Base-by-base conservation (phyloP, 2,888 invertebrate genomes). In the Dilophus febrilis region DNA sequence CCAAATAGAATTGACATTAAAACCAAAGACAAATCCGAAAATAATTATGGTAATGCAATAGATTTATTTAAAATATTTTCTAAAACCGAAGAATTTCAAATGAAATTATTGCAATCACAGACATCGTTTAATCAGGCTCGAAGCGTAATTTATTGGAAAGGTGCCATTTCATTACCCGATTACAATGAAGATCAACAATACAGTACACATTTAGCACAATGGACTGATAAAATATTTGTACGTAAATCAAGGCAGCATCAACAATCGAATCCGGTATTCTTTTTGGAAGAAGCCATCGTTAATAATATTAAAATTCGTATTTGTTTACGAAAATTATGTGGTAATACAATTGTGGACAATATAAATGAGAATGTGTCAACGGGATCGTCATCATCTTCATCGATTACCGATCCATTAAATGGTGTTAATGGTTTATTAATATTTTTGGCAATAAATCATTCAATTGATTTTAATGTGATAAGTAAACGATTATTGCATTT, bases 91-190 rank as follows among this genome's bases (percentile, higher is more conserved):
- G 16, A 18, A 31, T 11, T 5, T 12, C 22, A 32, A 16, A 12
- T 8, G 7, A 34, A 12, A 18, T 12, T 14, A 31, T 2, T 4
- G 2, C 26, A 29, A 29, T 12, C 4, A 4, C 11, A 4, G 5
- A 3, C 11, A n/a, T 14, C 11, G 5, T n/a, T 22, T 14, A 12
- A 13, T 22, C 8, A 35, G 14, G 35, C 31, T 17, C 36, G 37
- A 30, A 16, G n/a, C 38, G 46, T 22, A 22, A 22, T 62, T n/a
- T 69, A 59, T 48, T 78, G 77, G 77, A 78, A 78, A 59, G 54
- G 75, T 27, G 65, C 70, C 5, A 53, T 77, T 37, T 70, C 73
- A 7, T 64, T 72, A 40, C 72, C 75, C 2, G 64, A 67, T 45
- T 48, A 61, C 36, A 53, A 54, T 17, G 64, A 67, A 14, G 40